Conservation (phyloP, 2,888 invertebrate species). For the Cyaniris semiargus region DNA sequence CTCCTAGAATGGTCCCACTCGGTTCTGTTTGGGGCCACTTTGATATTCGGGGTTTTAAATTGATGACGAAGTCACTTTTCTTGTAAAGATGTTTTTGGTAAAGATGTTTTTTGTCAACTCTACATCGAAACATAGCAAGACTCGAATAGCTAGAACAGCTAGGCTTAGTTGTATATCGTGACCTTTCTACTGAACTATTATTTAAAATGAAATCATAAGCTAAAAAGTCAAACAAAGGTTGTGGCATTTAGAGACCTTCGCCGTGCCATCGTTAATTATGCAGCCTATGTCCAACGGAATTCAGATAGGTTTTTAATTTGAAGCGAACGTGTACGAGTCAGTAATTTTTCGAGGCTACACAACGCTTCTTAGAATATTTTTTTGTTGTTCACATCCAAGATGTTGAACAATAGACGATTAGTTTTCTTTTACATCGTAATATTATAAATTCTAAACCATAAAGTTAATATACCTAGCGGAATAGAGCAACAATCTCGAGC, state of each 20-base stretch:
- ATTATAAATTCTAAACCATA: too few relatives aligned
- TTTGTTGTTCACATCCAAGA: neutral
- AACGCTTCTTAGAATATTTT: neutral
- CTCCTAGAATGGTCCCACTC: too few relatives aligned
- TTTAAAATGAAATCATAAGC: constrained; percentile 30
- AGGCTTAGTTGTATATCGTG: neutral
- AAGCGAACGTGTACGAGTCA: neutral
- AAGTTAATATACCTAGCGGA: too few relatives aligned
- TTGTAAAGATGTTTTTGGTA: too few relatives aligned
- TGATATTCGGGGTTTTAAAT: too few relatives aligned
- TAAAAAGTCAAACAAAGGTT: constrained; percentile 30
- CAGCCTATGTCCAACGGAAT: constrained; percentile 5
- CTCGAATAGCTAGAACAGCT: too few relatives aligned
- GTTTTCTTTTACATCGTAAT: neutral
- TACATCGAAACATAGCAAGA: too few relatives aligned
- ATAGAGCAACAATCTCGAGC: too few relatives aligned
- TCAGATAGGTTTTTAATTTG: constrained; percentile 19
- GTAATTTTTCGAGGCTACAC: neutral
- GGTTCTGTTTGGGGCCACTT: too few relatives aligned
- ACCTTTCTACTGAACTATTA: constrained; percentile 33
- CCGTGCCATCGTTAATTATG: neutral
- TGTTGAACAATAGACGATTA: neutral
- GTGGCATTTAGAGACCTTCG: constrained; percentile 22
- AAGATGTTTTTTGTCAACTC: too few relatives aligned
- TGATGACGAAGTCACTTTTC: too few relatives aligned